phyloP scores from a whole-genome alignment of 2,797 vertebrate genomes.

The Gambelia wislizenii region DNA sequence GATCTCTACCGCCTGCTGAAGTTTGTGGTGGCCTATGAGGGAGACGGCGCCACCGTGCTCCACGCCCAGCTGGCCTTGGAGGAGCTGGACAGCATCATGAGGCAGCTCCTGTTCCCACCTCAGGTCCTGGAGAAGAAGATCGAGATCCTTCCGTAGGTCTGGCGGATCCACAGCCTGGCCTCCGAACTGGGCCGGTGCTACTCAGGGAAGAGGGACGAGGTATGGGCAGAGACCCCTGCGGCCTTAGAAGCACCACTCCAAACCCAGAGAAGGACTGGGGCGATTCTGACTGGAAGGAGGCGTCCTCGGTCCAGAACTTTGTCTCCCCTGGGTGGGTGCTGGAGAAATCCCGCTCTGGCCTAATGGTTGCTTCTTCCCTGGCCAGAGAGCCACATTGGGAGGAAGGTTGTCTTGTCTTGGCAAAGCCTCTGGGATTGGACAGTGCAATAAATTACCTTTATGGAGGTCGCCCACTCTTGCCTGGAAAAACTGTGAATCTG shows the following conservation, averaged over 20 bases:
- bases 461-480: neutral
- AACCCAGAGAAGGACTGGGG: neutral
- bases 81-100: conserved; percentile 88
- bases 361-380: accelerated
- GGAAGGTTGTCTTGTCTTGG: too few relatives aligned
- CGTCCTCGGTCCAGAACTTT: neutral
- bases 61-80: conserved; percentile 93
- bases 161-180: too few relatives aligned
- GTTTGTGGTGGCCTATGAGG: conserved; percentile 83
- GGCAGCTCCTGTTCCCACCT: conserved; percentile 86
- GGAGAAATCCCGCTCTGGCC: too few relatives aligned
- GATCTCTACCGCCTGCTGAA: conserved; percentile 94
- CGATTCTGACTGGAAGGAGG: accelerated
- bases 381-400: too few relatives aligned
- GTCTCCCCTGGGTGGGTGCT: neutral
- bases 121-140: conserved; percentile 94
- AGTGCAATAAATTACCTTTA: neutral
- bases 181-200: neutral
- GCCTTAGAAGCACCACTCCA: neutral
- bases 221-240: accelerated
- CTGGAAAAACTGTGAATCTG: too few relatives aligned
- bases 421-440: neutral
- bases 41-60: conserved; percentile 82
- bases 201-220: accelerated
- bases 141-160: conserved; percentile 84